These are phyloP conservation scores for Aspidiotus rigidus DNA, from an alignment of 2,888 invertebrate genomes.

Conservation along the genomic window DNA sequence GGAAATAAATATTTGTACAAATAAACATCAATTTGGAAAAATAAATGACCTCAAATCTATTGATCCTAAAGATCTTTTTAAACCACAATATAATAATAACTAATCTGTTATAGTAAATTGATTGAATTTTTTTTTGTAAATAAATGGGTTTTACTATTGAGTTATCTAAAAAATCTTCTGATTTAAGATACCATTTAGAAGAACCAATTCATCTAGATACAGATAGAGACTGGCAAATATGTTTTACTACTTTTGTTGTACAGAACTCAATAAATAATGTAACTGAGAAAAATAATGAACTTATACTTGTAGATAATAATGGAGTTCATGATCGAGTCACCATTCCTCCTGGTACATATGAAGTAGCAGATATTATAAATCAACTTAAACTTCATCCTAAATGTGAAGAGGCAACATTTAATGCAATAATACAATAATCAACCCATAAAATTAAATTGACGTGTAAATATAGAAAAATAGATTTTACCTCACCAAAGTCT, in stretches of 20 bases:
- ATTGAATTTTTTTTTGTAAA: constrained; percentile 3
- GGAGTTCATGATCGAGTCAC: background rate
- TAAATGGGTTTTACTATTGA: background rate
- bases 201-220: constrained; percentile 4
- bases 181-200: background rate
- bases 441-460: constrained; percentile 23
- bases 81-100: background rate
- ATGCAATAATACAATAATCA: constrained; percentile 5
- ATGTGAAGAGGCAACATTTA: constrained; percentile 16
- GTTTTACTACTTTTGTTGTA: background rate
- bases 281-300: constrained; percentile 12
- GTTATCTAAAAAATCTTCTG: background rate
- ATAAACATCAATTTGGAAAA: background rate
- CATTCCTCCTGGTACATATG: background rate
- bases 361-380: background rate
- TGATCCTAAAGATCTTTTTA: background rate
- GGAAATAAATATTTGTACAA: background rate
- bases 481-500: constrained; percentile 21
- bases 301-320: constrained; percentile 6
- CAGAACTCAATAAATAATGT: background rate
- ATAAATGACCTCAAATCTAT: background rate
- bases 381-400: no score
- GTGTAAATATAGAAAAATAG: constrained; percentile 21
- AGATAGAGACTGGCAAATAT: background rate
- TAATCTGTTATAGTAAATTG: background rate